Conservation (phyloP, 2,113 vertebrate species). For the Cacatua alba region DNA sequence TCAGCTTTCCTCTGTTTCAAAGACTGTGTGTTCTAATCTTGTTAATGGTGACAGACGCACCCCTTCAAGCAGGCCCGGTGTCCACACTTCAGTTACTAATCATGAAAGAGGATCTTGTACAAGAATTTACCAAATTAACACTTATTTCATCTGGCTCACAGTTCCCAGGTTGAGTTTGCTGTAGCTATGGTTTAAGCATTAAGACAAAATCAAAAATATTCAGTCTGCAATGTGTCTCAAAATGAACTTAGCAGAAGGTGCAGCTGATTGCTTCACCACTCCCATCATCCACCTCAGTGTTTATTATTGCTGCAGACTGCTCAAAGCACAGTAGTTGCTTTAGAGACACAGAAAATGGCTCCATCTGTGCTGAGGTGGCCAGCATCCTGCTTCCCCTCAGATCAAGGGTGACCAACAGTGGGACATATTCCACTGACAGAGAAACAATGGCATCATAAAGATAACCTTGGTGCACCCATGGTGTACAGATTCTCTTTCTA, state of each 20-base stretch:
- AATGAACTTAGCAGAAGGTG: constrained; percentile 24
- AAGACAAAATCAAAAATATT: background rate
- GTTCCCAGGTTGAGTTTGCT: background rate
- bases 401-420: background rate
- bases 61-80: background rate
- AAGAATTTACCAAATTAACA: constrained; percentile 64
- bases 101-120: constrained; percentile 47
- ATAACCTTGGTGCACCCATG: fast-evolving
- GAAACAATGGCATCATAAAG: background rate
- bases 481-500: background rate
- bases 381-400: background rate
- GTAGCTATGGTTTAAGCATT: constrained; percentile 17
- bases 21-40: constrained; percentile 35
- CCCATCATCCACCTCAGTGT: background rate
- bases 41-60: constrained; percentile 41
- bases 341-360: background rate
- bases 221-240: background rate
- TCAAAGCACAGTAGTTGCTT: background rate
- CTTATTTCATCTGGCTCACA: constrained; percentile 37
- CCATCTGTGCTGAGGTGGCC: background rate
- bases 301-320: constrained; percentile 30
- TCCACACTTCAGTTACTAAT: constrained; percentile 47
- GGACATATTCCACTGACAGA: background rate
- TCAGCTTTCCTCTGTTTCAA: constrained; percentile 51
- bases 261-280: constrained; percentile 16